These are phyloP conservation scores for Xylophagus ater DNA, from an alignment of 2,888 invertebrate species.

Conservation along the genomic window DNA sequence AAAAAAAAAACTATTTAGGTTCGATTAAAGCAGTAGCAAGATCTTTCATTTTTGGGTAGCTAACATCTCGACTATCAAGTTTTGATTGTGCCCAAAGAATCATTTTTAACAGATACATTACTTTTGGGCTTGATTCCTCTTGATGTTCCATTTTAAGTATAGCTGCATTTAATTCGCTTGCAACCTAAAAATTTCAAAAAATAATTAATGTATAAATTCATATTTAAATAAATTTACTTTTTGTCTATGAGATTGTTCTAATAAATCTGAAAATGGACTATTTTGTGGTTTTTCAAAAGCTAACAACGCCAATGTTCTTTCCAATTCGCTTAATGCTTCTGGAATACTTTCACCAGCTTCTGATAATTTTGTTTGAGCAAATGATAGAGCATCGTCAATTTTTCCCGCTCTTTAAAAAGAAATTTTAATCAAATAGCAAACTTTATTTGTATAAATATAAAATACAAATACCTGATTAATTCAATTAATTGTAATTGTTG, in stretches of 20 bases:
- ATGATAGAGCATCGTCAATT: constrained; percentile 73
- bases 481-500: constrained; percentile 45
- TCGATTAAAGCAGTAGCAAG: constrained; percentile 75
- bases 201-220: constrained; percentile 3
- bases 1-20: constrained; percentile 14
- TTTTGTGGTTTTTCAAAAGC: constrained; percentile 94
- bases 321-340: constrained; percentile 61
- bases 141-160: constrained; percentile 88
- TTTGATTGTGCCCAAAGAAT: constrained; percentile 95
- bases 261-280: constrained; percentile 89
- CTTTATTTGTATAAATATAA: too few species aligned
- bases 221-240: constrained; percentile 47
- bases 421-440: not conserved
- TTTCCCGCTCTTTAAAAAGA: constrained; percentile 48
- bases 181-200: constrained; percentile 51
- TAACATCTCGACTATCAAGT: constrained; percentile 86
- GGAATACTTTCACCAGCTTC: constrained; percentile 74
- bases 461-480: constrained; percentile 32
- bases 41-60: constrained; percentile 91
- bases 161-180: constrained; percentile 95
- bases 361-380: constrained; percentile 76
- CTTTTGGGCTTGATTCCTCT: constrained; percentile 80
- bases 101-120: constrained; percentile 82
- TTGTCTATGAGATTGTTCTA: constrained; percentile 88
- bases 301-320: constrained; percentile 84